These are phyloP conservation scores for Euplexia lucipara DNA, from an alignment of 2,888 invertebrate species.

Conservation along the genomic window DNA sequence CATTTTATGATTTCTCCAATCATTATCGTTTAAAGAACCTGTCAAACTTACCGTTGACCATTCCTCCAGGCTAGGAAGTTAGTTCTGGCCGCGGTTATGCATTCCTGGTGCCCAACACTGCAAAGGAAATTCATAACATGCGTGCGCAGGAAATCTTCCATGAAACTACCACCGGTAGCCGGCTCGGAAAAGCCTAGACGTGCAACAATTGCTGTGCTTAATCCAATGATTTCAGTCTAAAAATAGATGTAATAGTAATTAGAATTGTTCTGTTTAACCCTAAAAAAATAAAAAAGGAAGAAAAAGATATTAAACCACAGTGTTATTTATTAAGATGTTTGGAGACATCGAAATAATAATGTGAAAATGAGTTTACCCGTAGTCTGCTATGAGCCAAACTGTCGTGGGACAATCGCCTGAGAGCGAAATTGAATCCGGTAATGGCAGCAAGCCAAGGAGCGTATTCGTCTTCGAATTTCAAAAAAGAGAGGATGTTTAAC, in stretches of 20 bases:
- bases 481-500: constrained; percentile 90
- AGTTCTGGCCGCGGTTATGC: constrained; percentile 78
- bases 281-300: no score
- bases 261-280: no score
- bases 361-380: constrained; percentile 69
- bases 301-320: background rate
- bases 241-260: constrained; percentile 34
- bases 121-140: constrained; percentile 91
- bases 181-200: constrained; percentile 89
- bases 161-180: constrained; percentile 80
- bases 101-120: constrained; percentile 81
- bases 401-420: constrained; percentile 84
- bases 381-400: constrained; percentile 67
- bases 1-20: background rate
- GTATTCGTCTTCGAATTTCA: constrained; percentile 92
- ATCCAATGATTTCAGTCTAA: constrained; percentile 83
- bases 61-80: constrained; percentile 83
- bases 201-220: constrained; percentile 85
- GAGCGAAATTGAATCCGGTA: constrained; percentile 83
- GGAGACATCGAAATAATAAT: background rate
- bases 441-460: constrained; percentile 93
- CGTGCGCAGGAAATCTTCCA: constrained; percentile 89
- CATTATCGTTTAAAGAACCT: background rate
- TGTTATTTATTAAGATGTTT: background rate
- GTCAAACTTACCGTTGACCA: constrained; percentile 72